Base-by-base conservation (phyloP, 2,888 invertebrate genomes). In the Xylota sylvarum region DNA sequence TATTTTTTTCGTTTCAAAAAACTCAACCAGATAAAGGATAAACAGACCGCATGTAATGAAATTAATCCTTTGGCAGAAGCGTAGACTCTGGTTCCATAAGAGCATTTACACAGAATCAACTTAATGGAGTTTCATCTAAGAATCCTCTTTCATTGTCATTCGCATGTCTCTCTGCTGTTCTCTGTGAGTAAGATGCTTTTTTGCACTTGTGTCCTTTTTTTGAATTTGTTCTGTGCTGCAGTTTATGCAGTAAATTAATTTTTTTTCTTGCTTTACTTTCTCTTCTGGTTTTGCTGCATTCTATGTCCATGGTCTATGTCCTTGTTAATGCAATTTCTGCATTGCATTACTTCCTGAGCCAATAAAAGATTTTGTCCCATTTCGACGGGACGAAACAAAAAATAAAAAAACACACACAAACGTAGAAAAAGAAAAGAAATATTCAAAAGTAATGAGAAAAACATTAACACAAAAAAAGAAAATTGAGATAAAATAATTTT, bases 381-480 rank as follows among this genome's bases (percentile, higher is more conserved):
- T 69, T 64, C 50, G 55, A 74, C 35, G 30, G 40, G 32, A 43
- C 14, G n/a, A 37, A 7, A 43, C 4, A 55, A 37, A 17, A 52
- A 5, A 52, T 46, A 12, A 50, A 60, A 30, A 62, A 55, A 46
- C 19, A 9, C 12, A 23, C 17, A 46, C 10, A 43, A 27, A 46
- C 10, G 7, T 7, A 60, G 32, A 73, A 58, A 19, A 50, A 65
- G 19, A 27, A 56, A 9, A 32, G 19, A 67, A 52, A 60, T 82
- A 73, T 86, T 82, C 73, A 86, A 82, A 82, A 82, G 67, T 78
- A 86, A 82, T 86, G 82, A 82, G 73, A 82, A 86, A 86, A 86
- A 82, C 86, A 86, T 86, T 82, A 82, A 78, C 82, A 77, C 5
- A 64, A 27, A 55, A 60, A 6, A 23, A 46, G 10, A 62, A 60